Percentiles rank a stretch among this genome's conserved stretches.
phyloP scores from a whole-genome alignment of 2,113 vertebrate species.

The Petaurus breviceps region DNA sequence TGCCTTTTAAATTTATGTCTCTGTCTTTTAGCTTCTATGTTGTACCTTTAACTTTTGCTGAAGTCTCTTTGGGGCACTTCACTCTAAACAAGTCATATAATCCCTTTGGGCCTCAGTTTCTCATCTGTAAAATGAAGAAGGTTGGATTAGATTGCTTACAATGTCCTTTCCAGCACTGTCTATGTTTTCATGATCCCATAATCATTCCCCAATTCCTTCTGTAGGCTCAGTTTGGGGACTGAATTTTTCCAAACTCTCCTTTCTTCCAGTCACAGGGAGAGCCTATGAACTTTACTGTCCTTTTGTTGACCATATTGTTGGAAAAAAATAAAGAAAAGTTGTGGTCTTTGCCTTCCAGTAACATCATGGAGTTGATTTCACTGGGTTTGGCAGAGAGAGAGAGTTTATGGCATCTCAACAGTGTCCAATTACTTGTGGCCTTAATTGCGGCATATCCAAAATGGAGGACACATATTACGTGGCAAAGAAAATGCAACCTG shows the following conservation, averaged over 20 bases:
- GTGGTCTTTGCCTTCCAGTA: constrained; percentile 73
- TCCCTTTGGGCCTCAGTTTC: neutral
- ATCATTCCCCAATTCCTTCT: constrained; percentile 2
- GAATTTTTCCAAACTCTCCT: constrained; percentile 33
- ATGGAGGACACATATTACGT: constrained; percentile 10
- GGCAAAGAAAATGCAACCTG: constrained; percentile 65
- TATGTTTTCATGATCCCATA: neutral
- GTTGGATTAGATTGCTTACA: neutral
- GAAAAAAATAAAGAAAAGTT: constrained; percentile 56
- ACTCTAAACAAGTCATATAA: neutral
- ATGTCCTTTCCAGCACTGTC: neutral
- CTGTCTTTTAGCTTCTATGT: neutral
- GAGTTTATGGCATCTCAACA: constrained; percentile 51
- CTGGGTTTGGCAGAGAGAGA: constrained; percentile 73
- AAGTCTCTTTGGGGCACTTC: neutral
- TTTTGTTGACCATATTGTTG: constrained; percentile 66
- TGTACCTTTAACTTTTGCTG: neutral
- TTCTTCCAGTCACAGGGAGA: constrained; percentile 34
- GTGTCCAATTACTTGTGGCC: constrained; percentile 39
- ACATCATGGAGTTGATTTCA: constrained; percentile 64
- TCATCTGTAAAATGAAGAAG: neutral
- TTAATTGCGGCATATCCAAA: neutral
- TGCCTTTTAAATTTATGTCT: neutral
- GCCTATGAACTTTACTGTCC: constrained; percentile 33
- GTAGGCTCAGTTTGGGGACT: neutral